Evolutionary conservation across 2,888 invertebrate species (phyloP).

Genomic region (Osedax frankpressi): DNA sequence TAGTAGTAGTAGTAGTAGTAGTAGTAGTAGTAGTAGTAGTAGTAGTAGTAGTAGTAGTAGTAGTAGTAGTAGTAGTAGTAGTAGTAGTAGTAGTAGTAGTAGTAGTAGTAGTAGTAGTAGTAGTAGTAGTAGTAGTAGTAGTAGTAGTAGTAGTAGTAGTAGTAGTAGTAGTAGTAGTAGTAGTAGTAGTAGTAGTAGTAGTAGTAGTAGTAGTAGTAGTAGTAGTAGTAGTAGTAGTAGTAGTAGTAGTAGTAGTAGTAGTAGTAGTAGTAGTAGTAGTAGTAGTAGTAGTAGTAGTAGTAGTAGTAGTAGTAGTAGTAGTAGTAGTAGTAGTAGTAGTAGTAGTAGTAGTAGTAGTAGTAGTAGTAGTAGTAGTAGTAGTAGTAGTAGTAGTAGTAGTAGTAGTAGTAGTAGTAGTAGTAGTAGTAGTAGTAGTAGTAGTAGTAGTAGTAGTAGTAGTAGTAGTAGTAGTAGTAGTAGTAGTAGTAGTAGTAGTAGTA

Average conservation of each 20-base stretch:
- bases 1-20: constrained; percentile 5
- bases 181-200: constrained; percentile 5
- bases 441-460: constrained; percentile 12
- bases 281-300: neutral
- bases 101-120: constrained; percentile 1
- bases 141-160: constrained; percentile 4
- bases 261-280: neutral
- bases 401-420: constrained; percentile 3
- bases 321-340: neutral
- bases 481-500: constrained; percentile 11
- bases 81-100: neutral
- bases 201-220: neutral
- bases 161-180: neutral
- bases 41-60: neutral
- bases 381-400: neutral
- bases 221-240: neutral
- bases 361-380: constrained; percentile 7
- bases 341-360: constrained; percentile 7
- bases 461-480: constrained; percentile 5
- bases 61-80: neutral
- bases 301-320: constrained; percentile 9
- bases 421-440: neutral
- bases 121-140: neutral
- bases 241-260: neutral
- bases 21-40: neutral